These are phyloP conservation scores for Chelon auratus DNA, from an alignment of 2,797 vertebrate species.

Conservation along the genomic window DNA sequence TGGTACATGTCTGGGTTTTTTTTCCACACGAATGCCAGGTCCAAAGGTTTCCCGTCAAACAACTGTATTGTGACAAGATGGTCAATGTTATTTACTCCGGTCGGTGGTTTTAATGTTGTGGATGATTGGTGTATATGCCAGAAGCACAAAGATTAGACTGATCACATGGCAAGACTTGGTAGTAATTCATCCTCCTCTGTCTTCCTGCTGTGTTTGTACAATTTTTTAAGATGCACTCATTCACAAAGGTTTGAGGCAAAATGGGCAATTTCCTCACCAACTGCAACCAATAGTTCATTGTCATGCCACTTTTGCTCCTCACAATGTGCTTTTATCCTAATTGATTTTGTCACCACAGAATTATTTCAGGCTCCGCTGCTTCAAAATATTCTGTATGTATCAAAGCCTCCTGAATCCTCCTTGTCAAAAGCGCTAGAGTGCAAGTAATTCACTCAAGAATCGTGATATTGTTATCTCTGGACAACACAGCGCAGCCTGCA, in stretches of 20 bases:
- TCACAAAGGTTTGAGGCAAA: slow-evolving; percentile 20
- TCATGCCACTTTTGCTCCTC: slow-evolving; percentile 13
- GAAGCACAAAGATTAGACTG: neutral
- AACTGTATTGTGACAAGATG: too few species aligned
- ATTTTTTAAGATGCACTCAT: neutral
- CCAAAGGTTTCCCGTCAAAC: too few species aligned
- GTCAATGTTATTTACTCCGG: too few species aligned
- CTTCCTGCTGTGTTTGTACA: neutral
- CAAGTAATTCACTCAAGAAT: slow-evolving; percentile 64
- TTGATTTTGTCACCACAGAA: slow-evolving; percentile 46
- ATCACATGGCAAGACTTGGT: slow-evolving; percentile 18
- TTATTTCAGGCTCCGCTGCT: slow-evolving; percentile 36
- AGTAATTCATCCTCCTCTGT: neutral
- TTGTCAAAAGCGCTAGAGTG: slow-evolving; percentile 44
- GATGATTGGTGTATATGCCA: neutral
- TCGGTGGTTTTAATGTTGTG: too few species aligned
- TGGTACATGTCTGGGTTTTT: too few species aligned
- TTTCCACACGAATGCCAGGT: too few species aligned
- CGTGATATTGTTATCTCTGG: slow-evolving; percentile 61
- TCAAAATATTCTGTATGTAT: slow-evolving; percentile 49
- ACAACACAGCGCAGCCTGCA: slow-evolving; percentile 54
- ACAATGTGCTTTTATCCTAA: slow-evolving; percentile 29
- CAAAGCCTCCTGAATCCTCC: slow-evolving; percentile 36
- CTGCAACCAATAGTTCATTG: slow-evolving; percentile 19
- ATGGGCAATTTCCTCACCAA: slow-evolving; percentile 24